Conservation (phyloP, 92 coral and sea anemone genomes). For the Epizoanthus illoricatus region DNA sequence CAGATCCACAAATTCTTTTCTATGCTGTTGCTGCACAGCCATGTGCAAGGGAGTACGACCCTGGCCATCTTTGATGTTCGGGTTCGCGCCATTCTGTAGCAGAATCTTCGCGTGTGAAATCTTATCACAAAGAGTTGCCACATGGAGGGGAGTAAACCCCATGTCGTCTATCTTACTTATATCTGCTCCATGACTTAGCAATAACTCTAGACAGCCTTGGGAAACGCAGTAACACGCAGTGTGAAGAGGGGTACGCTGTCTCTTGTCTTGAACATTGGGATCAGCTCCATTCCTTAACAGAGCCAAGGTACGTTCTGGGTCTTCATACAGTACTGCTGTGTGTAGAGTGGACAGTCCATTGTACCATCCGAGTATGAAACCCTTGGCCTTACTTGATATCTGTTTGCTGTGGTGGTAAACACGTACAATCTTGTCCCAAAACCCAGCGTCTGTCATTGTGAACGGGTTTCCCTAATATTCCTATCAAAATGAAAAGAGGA, state of each 20-base stretch:
- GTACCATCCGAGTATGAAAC: slow-evolving; percentile 1
- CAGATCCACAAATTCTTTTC: not conserved
- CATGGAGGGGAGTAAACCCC: not conserved
- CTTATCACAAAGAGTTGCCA: not conserved
- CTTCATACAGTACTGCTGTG: not conserved
- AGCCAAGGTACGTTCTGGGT: not conserved
- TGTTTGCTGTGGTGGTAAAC: not conserved
- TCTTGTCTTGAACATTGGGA: not conserved
- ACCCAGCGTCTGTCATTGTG: too few species aligned
- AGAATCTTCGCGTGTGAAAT: not conserved
- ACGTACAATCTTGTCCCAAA: not conserved
- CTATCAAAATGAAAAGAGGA: too few species aligned
- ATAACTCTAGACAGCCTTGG: not conserved
- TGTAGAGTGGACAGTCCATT: not conserved
- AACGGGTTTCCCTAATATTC: too few species aligned
- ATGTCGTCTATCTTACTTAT: not conserved
- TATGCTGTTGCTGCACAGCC: not conserved
- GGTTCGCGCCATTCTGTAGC: not conserved
- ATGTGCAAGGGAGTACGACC: not conserved
- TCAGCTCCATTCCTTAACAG: not conserved
- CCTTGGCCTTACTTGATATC: not conserved
- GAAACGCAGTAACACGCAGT: not conserved
- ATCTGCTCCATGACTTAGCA: not conserved
- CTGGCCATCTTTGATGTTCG: not conserved
- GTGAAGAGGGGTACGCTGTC: slow-evolving; percentile 4